Percentiles rank a stretch among this genome's conserved stretches.
Evolutionary conservation across 2,888 invertebrate species (phyloP).

Genomic region (Leptopilina syphax): DNA sequence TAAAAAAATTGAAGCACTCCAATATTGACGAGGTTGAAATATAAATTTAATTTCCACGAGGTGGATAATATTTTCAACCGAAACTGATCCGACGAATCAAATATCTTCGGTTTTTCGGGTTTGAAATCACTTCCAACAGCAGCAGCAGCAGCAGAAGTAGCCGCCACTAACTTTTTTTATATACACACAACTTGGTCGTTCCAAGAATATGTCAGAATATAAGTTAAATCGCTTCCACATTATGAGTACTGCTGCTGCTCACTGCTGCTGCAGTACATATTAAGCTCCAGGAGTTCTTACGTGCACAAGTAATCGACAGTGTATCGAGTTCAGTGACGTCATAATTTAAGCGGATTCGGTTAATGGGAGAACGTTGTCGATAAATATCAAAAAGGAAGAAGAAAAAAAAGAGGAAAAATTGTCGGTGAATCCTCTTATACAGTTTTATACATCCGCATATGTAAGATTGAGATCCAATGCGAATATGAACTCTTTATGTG

Average conservation of each 20-base stretch:
- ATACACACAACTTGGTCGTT: neutral
- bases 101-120: neutral
- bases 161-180: neutral
- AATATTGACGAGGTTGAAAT: neutral
- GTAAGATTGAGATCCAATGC: conserved; percentile 20
- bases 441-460: conserved; percentile 10
- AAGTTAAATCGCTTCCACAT: conserved; percentile 15
- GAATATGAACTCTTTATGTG: conserved; percentile 49
- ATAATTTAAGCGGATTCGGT: conserved; percentile 51
- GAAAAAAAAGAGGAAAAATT: neutral
- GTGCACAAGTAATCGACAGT: conserved; percentile 30
- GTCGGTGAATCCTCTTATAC: neutral
- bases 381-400: conserved; percentile 25
- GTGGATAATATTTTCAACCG: neutral
- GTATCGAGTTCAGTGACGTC: conserved; percentile 32
- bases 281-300: conserved; percentile 15
- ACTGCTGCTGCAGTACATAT: no score
- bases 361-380: conserved; percentile 48
- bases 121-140: neutral
- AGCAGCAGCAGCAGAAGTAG: neutral
- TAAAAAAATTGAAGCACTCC: neutral
- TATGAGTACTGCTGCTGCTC: neutral
- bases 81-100: neutral
- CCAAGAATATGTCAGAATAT: neutral
- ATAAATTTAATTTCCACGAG: conserved; percentile 10